Evolutionary conservation across 2,113 vertebrate species (phyloP).

Genomic region (Indicator indicator): DNA sequence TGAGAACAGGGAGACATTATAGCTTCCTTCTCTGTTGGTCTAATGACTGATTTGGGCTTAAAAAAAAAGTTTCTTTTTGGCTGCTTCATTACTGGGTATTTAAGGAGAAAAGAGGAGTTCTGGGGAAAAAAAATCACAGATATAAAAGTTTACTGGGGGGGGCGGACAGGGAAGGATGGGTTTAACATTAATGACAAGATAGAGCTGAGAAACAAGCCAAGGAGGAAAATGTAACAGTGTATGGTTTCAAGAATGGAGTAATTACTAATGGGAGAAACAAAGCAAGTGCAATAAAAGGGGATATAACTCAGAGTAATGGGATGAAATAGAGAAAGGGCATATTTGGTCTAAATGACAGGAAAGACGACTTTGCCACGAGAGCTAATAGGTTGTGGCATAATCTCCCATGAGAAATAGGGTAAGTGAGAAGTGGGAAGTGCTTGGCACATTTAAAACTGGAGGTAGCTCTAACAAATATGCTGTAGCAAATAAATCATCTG

Average conservation of each 20-base stretch:
- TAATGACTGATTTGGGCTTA: neutral
- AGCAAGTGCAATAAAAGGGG: neutral
- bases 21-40: neutral
- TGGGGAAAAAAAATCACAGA: neutral
- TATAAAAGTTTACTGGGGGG: neutral
- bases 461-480: neutral
- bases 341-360: conserved; percentile 16
- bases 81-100: neutral
- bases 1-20: neutral
- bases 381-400: conserved; percentile 50
- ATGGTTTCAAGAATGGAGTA: neutral
- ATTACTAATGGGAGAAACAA: neutral
- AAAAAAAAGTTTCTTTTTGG: neutral
- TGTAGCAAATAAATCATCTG: neutral
- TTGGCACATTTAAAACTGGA: neutral
- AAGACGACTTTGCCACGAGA: neutral
- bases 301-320: conserved; percentile 7
- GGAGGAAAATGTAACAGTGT: neutral
- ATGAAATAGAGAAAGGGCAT: conserved; percentile 46
- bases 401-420: conserved; percentile 27
- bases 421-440: neutral
- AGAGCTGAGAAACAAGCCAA: neutral
- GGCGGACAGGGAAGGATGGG: neutral
- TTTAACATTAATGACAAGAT: neutral
- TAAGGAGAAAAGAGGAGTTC: neutral